Conservation (phyloP, 2,113 vertebrate genomes). For the Archilochus colubris region DNA sequence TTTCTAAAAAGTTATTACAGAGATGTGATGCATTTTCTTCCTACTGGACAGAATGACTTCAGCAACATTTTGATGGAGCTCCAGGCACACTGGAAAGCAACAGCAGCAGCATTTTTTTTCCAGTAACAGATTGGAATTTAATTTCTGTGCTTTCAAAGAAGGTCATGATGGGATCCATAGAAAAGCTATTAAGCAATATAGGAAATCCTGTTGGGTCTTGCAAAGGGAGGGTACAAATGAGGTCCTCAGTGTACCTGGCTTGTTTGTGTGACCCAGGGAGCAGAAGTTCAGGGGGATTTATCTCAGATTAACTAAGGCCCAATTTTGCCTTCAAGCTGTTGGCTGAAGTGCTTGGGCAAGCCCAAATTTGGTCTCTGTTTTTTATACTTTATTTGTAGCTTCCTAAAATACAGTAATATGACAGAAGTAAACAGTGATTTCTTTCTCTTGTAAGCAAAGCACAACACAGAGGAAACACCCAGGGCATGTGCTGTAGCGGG, state of each 20-base stretch:
- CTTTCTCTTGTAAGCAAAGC: background rate
- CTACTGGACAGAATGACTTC: background rate
- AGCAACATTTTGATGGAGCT: background rate
- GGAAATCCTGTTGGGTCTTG: background rate
- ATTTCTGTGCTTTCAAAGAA: background rate
- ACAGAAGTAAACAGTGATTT: rapidly evolving
- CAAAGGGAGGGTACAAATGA: no score
- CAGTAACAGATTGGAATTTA: background rate
- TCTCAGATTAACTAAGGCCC: background rate
- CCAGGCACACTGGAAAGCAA: background rate
- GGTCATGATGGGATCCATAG: background rate
- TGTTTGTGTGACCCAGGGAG: rapidly evolving
- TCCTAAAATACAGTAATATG: background rate
- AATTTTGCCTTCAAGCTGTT: background rate
- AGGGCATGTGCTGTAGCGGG: no score
- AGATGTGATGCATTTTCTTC: background rate
- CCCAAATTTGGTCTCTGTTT: background rate
- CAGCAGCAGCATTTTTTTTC: background rate
- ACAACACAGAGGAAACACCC: rapidly evolving
- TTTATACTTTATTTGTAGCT: background rate
- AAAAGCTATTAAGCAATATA: background rate
- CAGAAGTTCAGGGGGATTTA: background rate
- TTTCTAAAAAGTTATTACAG: background rate
- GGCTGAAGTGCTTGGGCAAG: background rate
- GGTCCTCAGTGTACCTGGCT: no score